Percentiles rank a stretch among this genome's conserved stretches.
These are phyloP conservation scores for Oceanites oceanicus DNA, from an alignment of 2,113 vertebrate species.

Conservation along the genomic window DNA sequence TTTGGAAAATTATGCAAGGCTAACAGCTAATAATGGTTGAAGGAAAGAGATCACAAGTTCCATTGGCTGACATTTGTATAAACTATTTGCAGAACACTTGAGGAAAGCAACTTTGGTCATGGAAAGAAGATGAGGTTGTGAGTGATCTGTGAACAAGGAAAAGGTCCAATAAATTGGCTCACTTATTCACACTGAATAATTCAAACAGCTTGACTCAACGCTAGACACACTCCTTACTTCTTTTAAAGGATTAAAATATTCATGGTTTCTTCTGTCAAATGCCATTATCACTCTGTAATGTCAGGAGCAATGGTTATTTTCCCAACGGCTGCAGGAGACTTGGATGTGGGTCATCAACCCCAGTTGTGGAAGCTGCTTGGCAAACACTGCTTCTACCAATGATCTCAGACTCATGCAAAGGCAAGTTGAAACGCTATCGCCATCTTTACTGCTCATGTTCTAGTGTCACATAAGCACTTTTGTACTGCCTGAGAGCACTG, in stretches of 20 bases:
- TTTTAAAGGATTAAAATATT: conserved; percentile 64
- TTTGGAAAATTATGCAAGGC: not conserved
- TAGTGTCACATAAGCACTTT: not conserved
- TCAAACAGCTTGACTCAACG: conserved; percentile 49
- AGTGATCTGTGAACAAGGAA: conserved; percentile 58
- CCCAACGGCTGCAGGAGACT: not conserved
- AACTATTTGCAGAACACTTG: conserved; percentile 34
- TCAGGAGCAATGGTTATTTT: conserved; percentile 21
- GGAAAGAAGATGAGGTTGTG: conserved; percentile 50
- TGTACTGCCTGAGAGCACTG: not conserved
- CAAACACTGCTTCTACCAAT: not conserved
- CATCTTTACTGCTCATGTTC: not conserved
- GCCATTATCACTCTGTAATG: conserved; percentile 1
- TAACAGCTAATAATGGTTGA: not conserved
- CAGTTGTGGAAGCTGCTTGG: not conserved
- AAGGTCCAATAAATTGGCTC: conserved; percentile 59
- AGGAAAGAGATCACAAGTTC: conserved; percentile 19
- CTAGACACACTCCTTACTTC: conserved; percentile 9
- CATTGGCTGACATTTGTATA: conserved; percentile 26
- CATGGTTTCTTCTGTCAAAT: conserved; percentile 55
- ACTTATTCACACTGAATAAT: conserved; percentile 70
- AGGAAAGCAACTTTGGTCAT: conserved; percentile 23
- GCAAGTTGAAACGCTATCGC: not conserved
- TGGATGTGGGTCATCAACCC: not conserved
- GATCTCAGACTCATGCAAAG: not conserved